Evolutionary conservation across 1,140 invertebrate species (phyloP).

Genomic region (Pachypeltis micranthus): DNA sequence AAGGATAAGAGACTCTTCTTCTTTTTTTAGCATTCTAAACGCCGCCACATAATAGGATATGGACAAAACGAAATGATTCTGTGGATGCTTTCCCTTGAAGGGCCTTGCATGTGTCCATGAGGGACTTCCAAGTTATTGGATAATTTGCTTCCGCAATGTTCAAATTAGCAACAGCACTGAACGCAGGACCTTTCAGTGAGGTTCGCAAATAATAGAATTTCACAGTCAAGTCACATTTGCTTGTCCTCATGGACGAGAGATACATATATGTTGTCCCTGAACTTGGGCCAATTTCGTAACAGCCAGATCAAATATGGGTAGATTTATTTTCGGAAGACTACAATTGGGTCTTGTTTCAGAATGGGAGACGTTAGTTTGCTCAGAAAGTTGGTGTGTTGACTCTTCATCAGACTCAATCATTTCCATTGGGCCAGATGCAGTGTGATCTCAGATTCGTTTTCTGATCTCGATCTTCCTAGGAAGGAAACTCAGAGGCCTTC

Average conservation of each 20-base stretch:
- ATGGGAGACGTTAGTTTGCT: too few relatives aligned
- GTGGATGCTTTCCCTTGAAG: slow-evolving; percentile 3
- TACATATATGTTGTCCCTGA: slow-evolving; percentile 32
- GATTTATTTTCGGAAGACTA: slow-evolving; percentile 29
- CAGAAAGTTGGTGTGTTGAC: too few relatives aligned
- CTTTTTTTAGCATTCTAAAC: slow-evolving; percentile 31
- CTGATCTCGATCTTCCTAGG: too few relatives aligned
- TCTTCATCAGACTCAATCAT: too few relatives aligned
- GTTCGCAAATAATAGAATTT: too few relatives aligned
- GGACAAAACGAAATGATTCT: slow-evolving; percentile 22
- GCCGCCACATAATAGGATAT: slow-evolving; percentile 24
- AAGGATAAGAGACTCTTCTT: too few relatives aligned
- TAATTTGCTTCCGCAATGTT: slow-evolving; percentile 1
- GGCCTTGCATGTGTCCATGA: background rate
- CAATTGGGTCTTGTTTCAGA: too few relatives aligned
- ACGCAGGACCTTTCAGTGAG: too few relatives aligned
- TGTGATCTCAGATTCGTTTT: too few relatives aligned
- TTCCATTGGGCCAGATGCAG: too few relatives aligned
- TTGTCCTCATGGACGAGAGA: too few relatives aligned
- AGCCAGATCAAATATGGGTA: slow-evolving; percentile 30
- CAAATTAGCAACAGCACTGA: slow-evolving; percentile 27
- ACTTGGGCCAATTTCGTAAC: slow-evolving; percentile 30
- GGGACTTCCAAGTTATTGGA: background rate
- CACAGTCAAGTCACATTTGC: slow-evolving; percentile 25
- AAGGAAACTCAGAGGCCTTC: too few relatives aligned